Percentiles rank a stretch among this genome's conserved stretches.
These are phyloP conservation scores for Aphis gossypii DNA, from an alignment of 1,140 invertebrate genomes.

Conservation along the genomic window DNA sequence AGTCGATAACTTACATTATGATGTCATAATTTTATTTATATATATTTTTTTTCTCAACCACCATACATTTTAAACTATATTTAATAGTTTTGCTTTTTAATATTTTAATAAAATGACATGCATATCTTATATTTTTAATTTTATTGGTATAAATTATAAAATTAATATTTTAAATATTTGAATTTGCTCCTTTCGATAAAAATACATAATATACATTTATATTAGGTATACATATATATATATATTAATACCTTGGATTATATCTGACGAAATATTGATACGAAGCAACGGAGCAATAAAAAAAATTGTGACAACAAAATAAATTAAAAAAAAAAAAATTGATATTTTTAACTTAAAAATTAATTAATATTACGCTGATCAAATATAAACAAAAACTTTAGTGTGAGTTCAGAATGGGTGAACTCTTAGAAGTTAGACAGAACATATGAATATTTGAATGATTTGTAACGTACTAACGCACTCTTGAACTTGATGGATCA, in stretches of 20 bases:
- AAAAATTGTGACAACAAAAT: too few relatives aligned
- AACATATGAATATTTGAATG: slow-evolving; percentile 13
- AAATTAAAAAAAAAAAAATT: not conserved
- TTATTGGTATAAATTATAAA: not conserved
- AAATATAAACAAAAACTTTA: not conserved
- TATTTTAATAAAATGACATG: not conserved
- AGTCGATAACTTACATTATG: not conserved
- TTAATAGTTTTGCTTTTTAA: not conserved
- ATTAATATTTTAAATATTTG: not conserved
- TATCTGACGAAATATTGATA: too few relatives aligned
- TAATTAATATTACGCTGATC: not conserved
- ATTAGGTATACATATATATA: too few relatives aligned
- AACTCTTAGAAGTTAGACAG: not conserved
- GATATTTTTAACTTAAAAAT: not conserved
- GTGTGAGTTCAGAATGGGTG: not conserved
- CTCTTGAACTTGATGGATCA: not conserved
- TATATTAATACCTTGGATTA: too few relatives aligned
- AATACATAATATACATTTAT: not conserved
- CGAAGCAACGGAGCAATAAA: too few relatives aligned
- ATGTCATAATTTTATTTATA: not conserved
- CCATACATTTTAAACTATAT: not conserved
- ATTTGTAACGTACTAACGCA: not conserved
- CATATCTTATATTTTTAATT: not conserved
- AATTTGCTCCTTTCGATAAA: not conserved
- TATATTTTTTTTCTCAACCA: not conserved